A percentile compares a stretch with the other conserved stretches of the same genome.
Evolutionary conservation across 1,140 invertebrate genomes (phyloP).

Genomic region (Drosophila hydei): DNA sequence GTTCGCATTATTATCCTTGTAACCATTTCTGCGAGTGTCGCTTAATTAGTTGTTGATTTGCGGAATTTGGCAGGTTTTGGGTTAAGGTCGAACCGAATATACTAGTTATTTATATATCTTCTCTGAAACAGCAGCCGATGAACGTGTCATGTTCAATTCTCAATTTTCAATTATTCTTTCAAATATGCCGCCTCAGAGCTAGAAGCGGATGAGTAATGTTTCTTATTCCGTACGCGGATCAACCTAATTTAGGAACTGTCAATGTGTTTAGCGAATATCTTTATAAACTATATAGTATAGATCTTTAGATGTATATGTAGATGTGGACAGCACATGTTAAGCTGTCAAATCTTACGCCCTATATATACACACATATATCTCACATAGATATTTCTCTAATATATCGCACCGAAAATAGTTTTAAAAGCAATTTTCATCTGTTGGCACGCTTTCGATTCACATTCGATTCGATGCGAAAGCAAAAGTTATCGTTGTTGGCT

Average conservation of each 20-base stretch:
- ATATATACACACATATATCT: conserved; percentile 7
- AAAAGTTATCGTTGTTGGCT: conserved; percentile 33
- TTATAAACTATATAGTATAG: background rate
- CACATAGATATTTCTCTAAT: background rate
- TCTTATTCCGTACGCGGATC: conserved; percentile 39
- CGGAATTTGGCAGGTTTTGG: conserved; percentile 33
- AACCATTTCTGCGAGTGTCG: conserved; percentile 30
- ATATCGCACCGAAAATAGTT: conserved; percentile 18
- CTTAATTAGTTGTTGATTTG: conserved; percentile 23
- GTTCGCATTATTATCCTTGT: conserved; percentile 50
- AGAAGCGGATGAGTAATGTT: conserved; percentile 38
- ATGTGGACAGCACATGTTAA: conserved; percentile 7
- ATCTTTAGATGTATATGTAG: background rate
- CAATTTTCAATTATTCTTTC: conserved; percentile 11
- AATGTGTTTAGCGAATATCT: conserved; percentile 37
- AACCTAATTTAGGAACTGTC: conserved; percentile 64
- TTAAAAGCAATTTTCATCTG: conserved; percentile 21
- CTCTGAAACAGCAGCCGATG: conserved; percentile 1
- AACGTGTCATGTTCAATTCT: conserved; percentile 27
- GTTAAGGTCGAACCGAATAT: conserved; percentile 27
- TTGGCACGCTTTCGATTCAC: conserved; percentile 24
- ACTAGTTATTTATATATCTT: background rate
- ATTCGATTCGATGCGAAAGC: conserved; percentile 15
- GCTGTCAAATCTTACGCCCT: conserved; percentile 29
- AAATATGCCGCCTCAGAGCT: conserved; percentile 5